These are phyloP conservation scores for Danionella dracula DNA, from an alignment of 2,797 vertebrate genomes.

Conservation along the genomic window DNA sequence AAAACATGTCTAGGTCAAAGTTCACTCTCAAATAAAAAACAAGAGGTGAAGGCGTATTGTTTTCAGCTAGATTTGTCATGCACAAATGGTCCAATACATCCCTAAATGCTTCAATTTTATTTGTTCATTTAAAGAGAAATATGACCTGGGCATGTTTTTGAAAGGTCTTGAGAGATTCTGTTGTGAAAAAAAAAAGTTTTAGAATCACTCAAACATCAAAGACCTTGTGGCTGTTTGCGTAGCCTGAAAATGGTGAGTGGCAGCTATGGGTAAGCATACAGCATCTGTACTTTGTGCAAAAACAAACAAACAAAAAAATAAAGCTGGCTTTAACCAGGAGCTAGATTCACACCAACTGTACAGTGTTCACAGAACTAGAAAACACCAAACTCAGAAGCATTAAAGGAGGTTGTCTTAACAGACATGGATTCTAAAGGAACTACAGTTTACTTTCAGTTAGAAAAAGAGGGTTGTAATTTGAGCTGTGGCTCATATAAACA, in stretches of 20 bases:
- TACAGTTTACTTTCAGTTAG: slow-evolving; percentile 6
- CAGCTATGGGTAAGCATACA: too few relatives aligned
- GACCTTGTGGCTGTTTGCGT: slow-evolving; percentile 56
- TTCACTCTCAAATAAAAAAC: neutral
- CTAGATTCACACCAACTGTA: slow-evolving; percentile 27
- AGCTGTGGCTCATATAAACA: slow-evolving; percentile 25
- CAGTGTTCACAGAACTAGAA: slow-evolving; percentile 25
- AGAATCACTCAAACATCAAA: slow-evolving; percentile 54
- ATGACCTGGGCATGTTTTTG: neutral
- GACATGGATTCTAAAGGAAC: slow-evolving; percentile 38
- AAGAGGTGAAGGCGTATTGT: neutral
- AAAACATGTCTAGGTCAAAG: slow-evolving; percentile 28
- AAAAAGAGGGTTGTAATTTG: slow-evolving; percentile 19
- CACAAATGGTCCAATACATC: too few relatives aligned
- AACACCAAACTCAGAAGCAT: slow-evolving; percentile 19
- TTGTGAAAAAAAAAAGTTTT: slow-evolving; percentile 21
- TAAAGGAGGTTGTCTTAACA: slow-evolving; percentile 11
- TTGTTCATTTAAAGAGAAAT: neutral
- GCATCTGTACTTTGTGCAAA: slow-evolving; percentile 23
- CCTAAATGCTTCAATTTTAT: too few relatives aligned
- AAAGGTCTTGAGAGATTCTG: neutral
- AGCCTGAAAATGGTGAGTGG: slow-evolving; percentile 56
- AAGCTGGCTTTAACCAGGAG: slow-evolving; percentile 13
- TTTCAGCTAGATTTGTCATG: too few relatives aligned
- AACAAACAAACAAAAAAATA: too few relatives aligned